Base-by-base conservation (phyloP, 2,113 vertebrate species). In the Chascanopsetta lugubris region DNA sequence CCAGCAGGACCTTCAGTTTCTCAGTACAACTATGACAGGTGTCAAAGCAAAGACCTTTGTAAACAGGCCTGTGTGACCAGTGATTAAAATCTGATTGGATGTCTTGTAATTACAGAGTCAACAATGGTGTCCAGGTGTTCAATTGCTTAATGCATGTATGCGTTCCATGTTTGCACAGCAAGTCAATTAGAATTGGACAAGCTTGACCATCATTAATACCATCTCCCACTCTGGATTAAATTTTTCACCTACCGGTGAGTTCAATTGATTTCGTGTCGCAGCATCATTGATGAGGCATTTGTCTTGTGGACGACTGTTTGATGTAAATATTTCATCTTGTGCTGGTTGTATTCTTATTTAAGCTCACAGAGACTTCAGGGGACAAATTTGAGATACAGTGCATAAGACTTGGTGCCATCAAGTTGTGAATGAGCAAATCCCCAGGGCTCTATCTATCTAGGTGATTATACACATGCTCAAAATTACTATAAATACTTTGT, bases 201-300 rank as follows among this genome's bases (percentile, higher is more conserved):
- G 67, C 69, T 77, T 83, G 76, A 70, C 72, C 77, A 80, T 77
- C 63, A 77, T 87, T 82, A 84, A 84, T 64, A 76, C n/a, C 53
- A 30, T 69, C 77, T 82, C 75, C 56, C 25, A 43, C 25, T 72
- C 66, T 79, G 72, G 81, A 84, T 85, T 88, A 59, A 69, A 87
- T 84, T 62, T 80, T 75, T 79, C 77, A 74, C 83, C 82, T 89
- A 74, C 48, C 65, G 76, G 15, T 66, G 49, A 62, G 67, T 75
- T 87, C 72, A 87, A 88, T 83, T 89, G 85, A 88, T 91, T 90
- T 68, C 65, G 74, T 90, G 86, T 64, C 68, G 56, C 72, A 42
- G 85, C 79, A 91, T 88, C 69, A 67, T 71, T 64, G 48, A 72
- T 75, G 59, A 72, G 45, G 60, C 25, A 69, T 85, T 84, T 57